phyloP scores from a whole-genome alignment of 2,888 invertebrate species.

The Drosophila trichaetosa region DNA sequence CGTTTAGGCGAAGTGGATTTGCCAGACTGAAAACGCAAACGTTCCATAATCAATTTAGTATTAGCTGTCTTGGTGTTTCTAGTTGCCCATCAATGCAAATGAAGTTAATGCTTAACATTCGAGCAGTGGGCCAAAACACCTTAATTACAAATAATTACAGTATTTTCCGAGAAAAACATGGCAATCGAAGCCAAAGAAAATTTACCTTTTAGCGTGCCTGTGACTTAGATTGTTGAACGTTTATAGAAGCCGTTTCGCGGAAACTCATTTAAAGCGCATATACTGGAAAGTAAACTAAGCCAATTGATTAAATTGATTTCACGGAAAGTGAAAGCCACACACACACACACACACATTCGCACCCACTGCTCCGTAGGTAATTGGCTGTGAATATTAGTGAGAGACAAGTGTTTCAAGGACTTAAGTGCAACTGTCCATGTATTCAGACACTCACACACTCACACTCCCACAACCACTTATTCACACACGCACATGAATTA shows the following conservation, averaged over 20 bases:
- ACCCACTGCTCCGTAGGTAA: slow-evolving; percentile 7
- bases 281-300: slow-evolving; percentile 52
- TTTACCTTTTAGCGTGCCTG: slow-evolving; percentile 2
- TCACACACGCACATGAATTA: slow-evolving; percentile 36
- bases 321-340: slow-evolving; percentile 35
- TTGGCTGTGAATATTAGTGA: slow-evolving; percentile 15
- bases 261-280: slow-evolving; percentile 53
- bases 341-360: not conserved
- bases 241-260: slow-evolving; percentile 49
- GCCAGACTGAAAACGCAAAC: slow-evolving; percentile 53
- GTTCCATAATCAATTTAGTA: not conserved
- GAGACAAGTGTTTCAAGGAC: slow-evolving; percentile 48
- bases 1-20: slow-evolving; percentile 57
- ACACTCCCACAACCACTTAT: not conserved
- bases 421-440: slow-evolving; percentile 9
- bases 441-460: not conserved
- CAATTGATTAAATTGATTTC: slow-evolving; percentile 66
- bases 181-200: slow-evolving; percentile 36
- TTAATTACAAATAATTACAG: slow-evolving; percentile 57
- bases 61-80: not conserved
- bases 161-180: slow-evolving; percentile 40
- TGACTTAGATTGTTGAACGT: slow-evolving; percentile 22
- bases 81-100: slow-evolving; percentile 21
- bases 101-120: slow-evolving; percentile 24
- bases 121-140: slow-evolving; percentile 25